phyloP scores from a whole-genome alignment of 2,797 vertebrate genomes.

The Sternarchorhynchus goeldii region DNA sequence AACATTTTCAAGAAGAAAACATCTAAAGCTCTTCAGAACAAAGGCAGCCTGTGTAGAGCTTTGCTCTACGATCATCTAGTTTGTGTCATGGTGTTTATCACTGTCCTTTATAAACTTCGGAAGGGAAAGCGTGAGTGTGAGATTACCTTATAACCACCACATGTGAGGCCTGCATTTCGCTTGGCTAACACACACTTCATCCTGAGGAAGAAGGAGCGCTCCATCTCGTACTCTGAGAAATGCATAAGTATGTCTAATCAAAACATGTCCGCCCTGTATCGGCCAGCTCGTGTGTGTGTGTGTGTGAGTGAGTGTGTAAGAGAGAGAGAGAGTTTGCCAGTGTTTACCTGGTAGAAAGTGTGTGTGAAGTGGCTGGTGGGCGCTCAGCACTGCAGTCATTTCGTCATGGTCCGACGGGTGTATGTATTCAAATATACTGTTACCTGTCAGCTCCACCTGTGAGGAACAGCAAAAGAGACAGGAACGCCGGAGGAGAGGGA shows the following conservation, averaged over 20 bases:
- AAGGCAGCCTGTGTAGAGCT: too few species aligned
- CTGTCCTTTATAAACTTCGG: too few species aligned
- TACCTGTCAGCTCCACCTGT: slow-evolving; percentile 95
- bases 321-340: not conserved
- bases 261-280: not conserved
- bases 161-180: slow-evolving; percentile 89
- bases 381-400: slow-evolving; percentile 89
- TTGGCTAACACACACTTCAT: slow-evolving; percentile 97
- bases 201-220: slow-evolving; percentile 91
- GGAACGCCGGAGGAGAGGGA: too few species aligned
- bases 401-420: slow-evolving; percentile 94
- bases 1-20: too few species aligned
- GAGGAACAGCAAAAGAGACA: slow-evolving; percentile 6
- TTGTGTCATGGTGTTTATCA: too few species aligned
- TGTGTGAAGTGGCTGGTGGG: slow-evolving; percentile 83
- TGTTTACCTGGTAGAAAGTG: slow-evolving; percentile 85
- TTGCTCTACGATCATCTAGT: too few species aligned
- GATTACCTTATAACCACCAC: slow-evolving; percentile 91
- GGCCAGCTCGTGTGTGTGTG: not conserved
- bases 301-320: slow-evolving; percentile 14
- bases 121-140: not conserved
- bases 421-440: slow-evolving; percentile 96
- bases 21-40: too few species aligned
- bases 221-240: slow-evolving; percentile 86
- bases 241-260: slow-evolving; percentile 1